Evolutionary conservation across 2,113 vertebrate species (phyloP).

Genomic region (Balaeniceps rex): DNA sequence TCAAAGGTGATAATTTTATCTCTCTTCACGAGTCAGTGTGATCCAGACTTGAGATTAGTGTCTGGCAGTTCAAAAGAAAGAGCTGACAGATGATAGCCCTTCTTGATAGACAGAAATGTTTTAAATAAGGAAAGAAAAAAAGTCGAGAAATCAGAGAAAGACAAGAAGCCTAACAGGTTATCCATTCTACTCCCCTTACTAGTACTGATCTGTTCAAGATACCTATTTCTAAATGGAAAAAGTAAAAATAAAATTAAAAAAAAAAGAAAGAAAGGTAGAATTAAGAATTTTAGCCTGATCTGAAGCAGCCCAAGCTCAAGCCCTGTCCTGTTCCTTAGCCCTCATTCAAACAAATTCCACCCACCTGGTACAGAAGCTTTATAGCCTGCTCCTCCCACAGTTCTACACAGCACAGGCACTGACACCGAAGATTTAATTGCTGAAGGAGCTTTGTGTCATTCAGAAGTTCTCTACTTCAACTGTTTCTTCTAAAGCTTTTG

Average conservation of each 20-base stretch:
- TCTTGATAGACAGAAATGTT: neutral
- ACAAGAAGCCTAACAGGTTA: neutral
- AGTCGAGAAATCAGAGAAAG: neutral
- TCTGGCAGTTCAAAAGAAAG: neutral
- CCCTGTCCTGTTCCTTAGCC: neutral
- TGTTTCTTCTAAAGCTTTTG: neutral
- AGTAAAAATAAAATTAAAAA: no score
- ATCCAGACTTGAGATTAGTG: neutral
- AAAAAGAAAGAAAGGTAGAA: neutral
- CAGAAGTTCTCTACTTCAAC: neutral
- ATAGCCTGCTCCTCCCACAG: neutral
- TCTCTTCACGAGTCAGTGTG: neutral
- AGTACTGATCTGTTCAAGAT: rapidly evolving
- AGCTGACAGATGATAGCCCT: neutral
- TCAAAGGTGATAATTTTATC: neutral
- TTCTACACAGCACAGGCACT: neutral
- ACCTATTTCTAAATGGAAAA: neutral
- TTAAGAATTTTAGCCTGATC: neutral
- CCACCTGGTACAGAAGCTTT: neutral
- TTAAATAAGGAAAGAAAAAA: neutral
- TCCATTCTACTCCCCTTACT: neutral
- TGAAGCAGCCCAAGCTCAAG: neutral
- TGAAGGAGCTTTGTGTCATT: neutral
- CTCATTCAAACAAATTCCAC: neutral
- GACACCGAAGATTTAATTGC: neutral